phyloP scores from a whole-genome alignment of 2,113 vertebrate genomes.

The Dipodomys stephensi region DNA sequence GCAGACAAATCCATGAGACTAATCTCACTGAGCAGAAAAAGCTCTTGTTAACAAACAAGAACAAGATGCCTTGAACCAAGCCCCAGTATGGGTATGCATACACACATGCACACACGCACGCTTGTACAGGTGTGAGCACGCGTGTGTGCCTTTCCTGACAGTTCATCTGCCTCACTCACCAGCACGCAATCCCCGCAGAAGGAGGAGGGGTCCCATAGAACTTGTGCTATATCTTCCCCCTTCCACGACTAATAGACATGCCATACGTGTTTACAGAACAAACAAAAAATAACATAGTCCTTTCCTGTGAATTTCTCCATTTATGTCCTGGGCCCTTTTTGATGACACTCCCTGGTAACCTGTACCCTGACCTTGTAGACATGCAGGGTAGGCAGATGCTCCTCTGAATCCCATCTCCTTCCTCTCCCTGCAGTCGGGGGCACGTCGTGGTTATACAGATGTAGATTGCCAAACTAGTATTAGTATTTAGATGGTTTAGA shows the following conservation, averaged over 20 bases:
- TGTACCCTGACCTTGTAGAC: not conserved
- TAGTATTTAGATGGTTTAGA: not conserved
- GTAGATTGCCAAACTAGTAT: no score
- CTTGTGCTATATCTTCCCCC: not conserved
- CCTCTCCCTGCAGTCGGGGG: no score
- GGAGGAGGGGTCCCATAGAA: rapidly evolving
- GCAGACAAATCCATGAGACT: no score
- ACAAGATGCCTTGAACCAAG: no score
- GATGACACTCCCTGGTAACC: rapidly evolving
- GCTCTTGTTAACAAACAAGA: no score
- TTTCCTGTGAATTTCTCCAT: no score
- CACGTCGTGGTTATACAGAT: not conserved
- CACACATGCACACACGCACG: no score
- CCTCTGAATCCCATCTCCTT: not conserved
- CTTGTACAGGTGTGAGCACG: no score
- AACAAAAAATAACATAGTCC: rapidly evolving
- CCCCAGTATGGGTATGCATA: no score
- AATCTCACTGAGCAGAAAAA: no score
- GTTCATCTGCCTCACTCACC: rapidly evolving
- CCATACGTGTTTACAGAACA: rapidly evolving
- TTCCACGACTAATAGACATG: rapidly evolving
- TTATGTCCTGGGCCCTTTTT: no score
- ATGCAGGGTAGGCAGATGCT: no score
- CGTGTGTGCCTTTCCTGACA: rapidly evolving
- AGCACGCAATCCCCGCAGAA: rapidly evolving